Base-by-base conservation (phyloP, 1,140 invertebrate genomes). In the Diprion similis region DNA sequence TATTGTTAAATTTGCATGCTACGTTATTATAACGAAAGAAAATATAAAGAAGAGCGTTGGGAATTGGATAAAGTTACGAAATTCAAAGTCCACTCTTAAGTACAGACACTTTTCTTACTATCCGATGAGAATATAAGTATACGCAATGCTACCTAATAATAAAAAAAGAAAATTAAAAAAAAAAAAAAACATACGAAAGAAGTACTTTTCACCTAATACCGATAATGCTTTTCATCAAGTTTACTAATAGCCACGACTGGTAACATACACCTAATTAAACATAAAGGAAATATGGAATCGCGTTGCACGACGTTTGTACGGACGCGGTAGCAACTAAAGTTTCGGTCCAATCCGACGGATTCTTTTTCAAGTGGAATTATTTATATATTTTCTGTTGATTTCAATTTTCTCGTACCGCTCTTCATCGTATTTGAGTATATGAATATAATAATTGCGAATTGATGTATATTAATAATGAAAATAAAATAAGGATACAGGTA, bases 401-500 rank as follows among this genome's bases (percentile, higher is more conserved):
- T 59, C 51, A 59, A 59, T 59, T 17, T 13, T 59, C 51, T 59
- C 51, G 6, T 59, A 59, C 51, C 51, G 51, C 51, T 59, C 51
- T 8, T 59, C n/a, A 59, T 59, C 4, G 51, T 59, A 59, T 59
- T 59, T 59, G 51, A 59, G 51, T 59, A 59, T 37, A 37, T 59
- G 24, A 59, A 82, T 86, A 77, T 64, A 45, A 64, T 85, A 84
- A 83, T 80, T 80, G 82, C 84, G 85, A 87, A 84, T 87, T 83
- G 82, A 85, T 87, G 86, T 87, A 85, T 85, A 86, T 83, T 83
- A 77, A 84, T 80, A 81, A 72, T 73, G 81, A 82, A 76, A 80
- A 81, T 80, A 78, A 83, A 82, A 78, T 82, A 79, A 84, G 83
- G 85, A 85, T 86, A 85, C 82, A 82, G 82, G 83, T 84, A 83